Base-by-base conservation (phyloP, 2,888 invertebrate species). In the Cryptocephalus primarius region DNA sequence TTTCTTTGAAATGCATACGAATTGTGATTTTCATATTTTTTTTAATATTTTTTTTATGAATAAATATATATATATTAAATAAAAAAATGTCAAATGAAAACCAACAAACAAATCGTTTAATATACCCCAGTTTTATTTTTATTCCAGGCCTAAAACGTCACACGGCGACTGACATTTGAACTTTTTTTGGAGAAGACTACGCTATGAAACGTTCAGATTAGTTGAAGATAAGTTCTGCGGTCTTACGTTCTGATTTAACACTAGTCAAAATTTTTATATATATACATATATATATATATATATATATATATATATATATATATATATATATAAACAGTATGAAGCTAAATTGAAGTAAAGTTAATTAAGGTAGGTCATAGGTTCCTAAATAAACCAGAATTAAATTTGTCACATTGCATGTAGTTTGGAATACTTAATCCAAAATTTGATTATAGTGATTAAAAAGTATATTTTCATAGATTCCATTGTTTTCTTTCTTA, bases 121-220 rank as follows among this genome's bases (percentile, higher is more conserved):
- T 67, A 66, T 63, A 66, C 65, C 64, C 59, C 53, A 65, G 63
- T 63, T 63, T 67, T 22, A 22, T 22, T 22, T 64, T 64, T 59
- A 59, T 69, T 69, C 50, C 69, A 69, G 70, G 67, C 69, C 69
- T 58, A 70, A 69, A 65, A 69, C 69, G 52, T 62, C 67, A 54
- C 67, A 65, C 59, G 66, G 67, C 61, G 70, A 70, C 69, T 70
- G 70, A 70, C 70, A 70, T 66, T 68, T 68, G 67, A 69, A 69
- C 54, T 69, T 69, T 68, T 70, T 69, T 66, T 70, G 69, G 70
- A 69, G 68, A 61, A 68, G 67, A 59, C 61, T 69, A 68, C 69
- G 69, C 59, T 68, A 63, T 64, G 69, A 69, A 55, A 69, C 66
- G 55, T 69, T 69, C 68, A 69, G 65, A 65, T 68, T 70, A 68